Evolutionary conservation across 2,888 invertebrate species (phyloP), one percentile per base, ranked within the genome.

Genomic region (Zeuzera pyrina): DNA sequence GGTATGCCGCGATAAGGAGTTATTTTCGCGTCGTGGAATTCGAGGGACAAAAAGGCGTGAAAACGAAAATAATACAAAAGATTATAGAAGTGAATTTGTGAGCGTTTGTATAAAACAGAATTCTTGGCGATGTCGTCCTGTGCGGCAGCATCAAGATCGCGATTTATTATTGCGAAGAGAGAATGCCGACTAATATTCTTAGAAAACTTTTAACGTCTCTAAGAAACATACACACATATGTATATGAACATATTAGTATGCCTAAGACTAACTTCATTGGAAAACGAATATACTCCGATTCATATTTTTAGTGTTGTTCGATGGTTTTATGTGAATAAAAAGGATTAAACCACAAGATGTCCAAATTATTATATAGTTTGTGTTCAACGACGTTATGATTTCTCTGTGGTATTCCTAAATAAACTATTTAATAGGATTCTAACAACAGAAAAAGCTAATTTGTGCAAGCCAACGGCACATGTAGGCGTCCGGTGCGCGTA

Each of bases 31-130:
- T 77, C 73, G 71, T 69, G 63, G 78, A 73, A 79, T 79, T 68
- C 71, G 68, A 56, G 63, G 60, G 72, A 65, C 72, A 81, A 83
- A 81, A 83, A 81, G 74, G 81, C 81, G 81, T 81, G 79, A 83
- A 83, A 81, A 79, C 73, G 59, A 73, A 83, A 83, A 81, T 77
- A 78, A 77, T 66, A 77, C 73, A 81, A 81, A 81, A 81, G 57
- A 63, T 66, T 68, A 65, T 76, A 77, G 74, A 76, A 64, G 73
- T 79, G 81, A 83, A 83, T 83, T 83, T 83, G 81, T 83, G 81
- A 81, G 73, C 74, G 78, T 79, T 79, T 71, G 79, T 68, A 65
- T 76, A 77, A 76, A 81, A 83, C 81, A 79, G 62, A 81, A 83
- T 83, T 81, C 78, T 70, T 77, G 37, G 77, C 78, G 74, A 62